Percentiles rank a stretch among this genome's conserved stretches.
These are phyloP conservation scores for Steinernema feltiae DNA, from an alignment of 1,140 invertebrate species.

Conservation along the genomic window DNA sequence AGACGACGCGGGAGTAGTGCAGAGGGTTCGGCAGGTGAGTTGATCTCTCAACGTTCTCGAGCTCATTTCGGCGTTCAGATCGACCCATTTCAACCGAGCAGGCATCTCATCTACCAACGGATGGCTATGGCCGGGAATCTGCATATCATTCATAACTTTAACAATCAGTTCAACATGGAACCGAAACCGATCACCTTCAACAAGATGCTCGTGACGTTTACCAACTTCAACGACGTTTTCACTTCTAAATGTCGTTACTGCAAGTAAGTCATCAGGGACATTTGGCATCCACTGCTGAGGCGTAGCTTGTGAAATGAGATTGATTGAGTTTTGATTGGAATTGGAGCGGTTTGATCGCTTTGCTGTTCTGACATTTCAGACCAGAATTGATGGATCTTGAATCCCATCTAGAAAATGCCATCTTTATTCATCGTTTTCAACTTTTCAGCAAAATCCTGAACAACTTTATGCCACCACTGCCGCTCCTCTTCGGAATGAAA, in stretches of 20 bases:
- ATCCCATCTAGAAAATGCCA: no score
- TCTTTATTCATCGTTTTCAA: no score
- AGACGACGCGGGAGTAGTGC: background rate
- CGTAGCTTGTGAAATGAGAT: background rate
- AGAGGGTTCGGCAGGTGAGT: background rate
- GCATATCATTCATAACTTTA: background rate
- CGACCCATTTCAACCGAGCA: background rate
- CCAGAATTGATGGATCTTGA: background rate
- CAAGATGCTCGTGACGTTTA: background rate
- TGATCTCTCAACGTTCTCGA: background rate
- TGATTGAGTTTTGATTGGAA: background rate
- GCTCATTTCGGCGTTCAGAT: background rate
- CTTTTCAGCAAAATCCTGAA: conserved; percentile 10
- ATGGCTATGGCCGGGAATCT: background rate
- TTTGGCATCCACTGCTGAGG: background rate
- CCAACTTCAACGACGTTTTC: background rate
- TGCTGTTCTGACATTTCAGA: background rate
- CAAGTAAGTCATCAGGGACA: background rate
- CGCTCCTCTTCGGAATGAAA: background rate
- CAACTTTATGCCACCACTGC: conserved; percentile 1
- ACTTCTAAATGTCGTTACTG: background rate
- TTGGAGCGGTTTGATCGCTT: background rate
- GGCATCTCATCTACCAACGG: background rate
- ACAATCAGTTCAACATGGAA: background rate
- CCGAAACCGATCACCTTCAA: background rate